Base-by-base conservation (phyloP, 2,797 vertebrate genomes). In the Gallirallus australis region DNA sequence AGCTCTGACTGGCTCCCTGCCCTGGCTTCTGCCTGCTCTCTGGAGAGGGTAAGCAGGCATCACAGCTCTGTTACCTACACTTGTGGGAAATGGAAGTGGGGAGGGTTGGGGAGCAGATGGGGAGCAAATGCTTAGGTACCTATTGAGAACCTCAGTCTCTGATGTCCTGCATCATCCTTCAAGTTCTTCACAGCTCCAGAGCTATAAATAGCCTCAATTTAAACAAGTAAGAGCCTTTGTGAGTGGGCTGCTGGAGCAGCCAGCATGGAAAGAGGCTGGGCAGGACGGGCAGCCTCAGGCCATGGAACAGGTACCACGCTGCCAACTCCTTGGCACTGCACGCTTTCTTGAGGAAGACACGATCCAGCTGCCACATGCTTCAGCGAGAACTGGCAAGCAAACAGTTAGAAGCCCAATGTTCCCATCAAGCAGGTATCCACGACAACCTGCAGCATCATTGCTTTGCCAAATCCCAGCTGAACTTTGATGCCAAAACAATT, bases 311-410 rank as follows among this genome's bases (percentile, higher is more conserved):
- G 69, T 6, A 23, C 40, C 42, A 47, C 0, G 8, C 47, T 66
- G 77, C 70, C 73, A 90, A 0, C 50, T 76, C 57, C 77, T 18
- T 19, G 70, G 78, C 84, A 80, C 79, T 18, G 21, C 50, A n/a
- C 18, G 2, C 21, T 24, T 33, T 19, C 83, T 60, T 13, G 53
- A 72, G 77, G 40, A 60, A 33, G 24, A 28, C 11, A 1, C 16
- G 2, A 11, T 23, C 56, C 75, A 68, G 71, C 54, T 5, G 31
- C 28, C 0, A 0, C 0, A 0, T 9, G 54, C 33, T 70, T 27
- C 28, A 33, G 16, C 15, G 53, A 84, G 66, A 82, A 20, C 48
- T 33, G 33, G 48, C 53, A 65, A 87, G 40, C 65, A 53, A 87
- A 87, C 12, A 66, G 70, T 39, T 47, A 75, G 45, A 50, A 72